Conservation (phyloP, 2,113 vertebrate genomes). For the Lagenorhynchus albirostris region DNA sequence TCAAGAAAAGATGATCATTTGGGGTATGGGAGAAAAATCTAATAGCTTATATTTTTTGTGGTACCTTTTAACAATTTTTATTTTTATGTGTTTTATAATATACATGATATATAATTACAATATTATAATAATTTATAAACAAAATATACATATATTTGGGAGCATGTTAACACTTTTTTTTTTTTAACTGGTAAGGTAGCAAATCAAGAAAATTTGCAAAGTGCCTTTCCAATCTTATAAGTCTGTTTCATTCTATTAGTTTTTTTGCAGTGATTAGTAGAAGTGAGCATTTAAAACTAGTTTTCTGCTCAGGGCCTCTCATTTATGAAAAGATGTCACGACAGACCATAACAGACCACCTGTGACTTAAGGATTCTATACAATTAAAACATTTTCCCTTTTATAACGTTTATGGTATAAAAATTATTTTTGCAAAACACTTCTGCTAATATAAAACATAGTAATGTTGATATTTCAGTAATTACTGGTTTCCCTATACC, state of each 20-base stretch:
- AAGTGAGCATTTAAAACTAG: not conserved
- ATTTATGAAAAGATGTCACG: not conserved
- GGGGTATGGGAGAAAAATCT: not conserved
- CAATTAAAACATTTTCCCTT: not conserved
- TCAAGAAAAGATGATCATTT: not conserved
- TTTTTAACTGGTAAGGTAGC: not conserved
- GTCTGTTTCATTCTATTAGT: not conserved
- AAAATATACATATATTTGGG: not conserved
- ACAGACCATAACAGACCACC: not conserved
- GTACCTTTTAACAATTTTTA: not conserved
- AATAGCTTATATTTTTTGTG: not conserved
- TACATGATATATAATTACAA: not conserved
- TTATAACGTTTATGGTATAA: not conserved
- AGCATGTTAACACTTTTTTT: not conserved
- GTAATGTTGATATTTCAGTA: not conserved
- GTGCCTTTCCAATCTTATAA: not conserved
- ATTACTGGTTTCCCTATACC: not conserved
- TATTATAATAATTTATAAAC: conserved; percentile 20
- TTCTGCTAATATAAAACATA: not conserved
- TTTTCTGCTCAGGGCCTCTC: not conserved
- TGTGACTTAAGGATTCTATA: not conserved
- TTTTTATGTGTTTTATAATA: not conserved
- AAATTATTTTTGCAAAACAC: not conserved
- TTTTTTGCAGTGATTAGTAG: not conserved
- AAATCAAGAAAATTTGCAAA: not conserved